Percentiles rank a stretch among this genome's conserved stretches.
Conservation (phyloP, 2,113 vertebrate species). For the Lycaon pictus region DNA sequence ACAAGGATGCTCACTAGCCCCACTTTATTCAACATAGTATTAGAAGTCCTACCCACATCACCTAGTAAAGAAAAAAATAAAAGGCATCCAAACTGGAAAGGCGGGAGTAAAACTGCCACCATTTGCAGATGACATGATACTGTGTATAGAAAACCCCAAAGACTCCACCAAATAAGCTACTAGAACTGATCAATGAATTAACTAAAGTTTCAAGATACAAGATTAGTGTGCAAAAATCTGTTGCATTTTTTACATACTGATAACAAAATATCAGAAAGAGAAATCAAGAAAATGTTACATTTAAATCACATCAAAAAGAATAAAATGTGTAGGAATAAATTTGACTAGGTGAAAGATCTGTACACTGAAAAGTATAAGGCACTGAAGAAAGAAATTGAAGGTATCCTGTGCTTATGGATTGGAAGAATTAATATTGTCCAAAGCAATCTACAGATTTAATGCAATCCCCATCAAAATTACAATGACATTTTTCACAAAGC, state of each 20-base stretch:
- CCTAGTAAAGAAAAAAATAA: background rate
- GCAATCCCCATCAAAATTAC: background rate
- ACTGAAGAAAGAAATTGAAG: background rate
- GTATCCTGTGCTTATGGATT: background rate
- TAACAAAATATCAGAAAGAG: background rate
- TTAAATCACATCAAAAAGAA: background rate
- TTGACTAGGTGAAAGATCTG: background rate
- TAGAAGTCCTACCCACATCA: background rate
- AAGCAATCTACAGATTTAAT: background rate
- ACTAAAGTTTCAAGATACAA: background rate
- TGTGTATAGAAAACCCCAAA: background rate
- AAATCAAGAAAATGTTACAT: background rate
- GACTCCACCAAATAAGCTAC: background rate
- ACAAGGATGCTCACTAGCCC: background rate
- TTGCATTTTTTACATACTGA: background rate
- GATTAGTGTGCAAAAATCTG: background rate
- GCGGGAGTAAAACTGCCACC: background rate
- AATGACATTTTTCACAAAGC: background rate
- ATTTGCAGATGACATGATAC: background rate
- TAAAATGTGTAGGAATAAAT: background rate
- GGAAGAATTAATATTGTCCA: background rate
- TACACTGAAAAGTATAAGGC: background rate
- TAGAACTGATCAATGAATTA: background rate
- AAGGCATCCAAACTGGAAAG: background rate
- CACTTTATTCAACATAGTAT: background rate